Evolutionary conservation across 2,797 vertebrate genomes (phyloP).

Genomic region (Myripristis murdjan): DNA sequence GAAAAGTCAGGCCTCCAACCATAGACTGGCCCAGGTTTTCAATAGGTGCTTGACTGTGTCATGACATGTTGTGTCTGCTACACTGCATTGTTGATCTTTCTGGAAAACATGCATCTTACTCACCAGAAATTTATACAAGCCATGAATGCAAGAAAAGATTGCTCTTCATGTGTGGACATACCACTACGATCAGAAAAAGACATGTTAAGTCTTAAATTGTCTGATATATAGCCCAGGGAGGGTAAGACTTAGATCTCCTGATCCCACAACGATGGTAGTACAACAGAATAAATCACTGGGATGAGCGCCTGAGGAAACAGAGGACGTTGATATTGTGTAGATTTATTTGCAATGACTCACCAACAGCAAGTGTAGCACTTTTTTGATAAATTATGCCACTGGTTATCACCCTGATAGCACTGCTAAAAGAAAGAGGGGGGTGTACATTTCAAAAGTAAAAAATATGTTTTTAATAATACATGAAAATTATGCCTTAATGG

Average conservation of each 20-base stretch:
- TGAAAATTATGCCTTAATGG: slow-evolving; percentile 59
- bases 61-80: slow-evolving; percentile 1
- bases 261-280: slow-evolving; percentile 43
- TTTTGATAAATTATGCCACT: slow-evolving; percentile 52
- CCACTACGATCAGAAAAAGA: slow-evolving; percentile 9
- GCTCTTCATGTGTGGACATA: slow-evolving; percentile 7
- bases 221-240: slow-evolving; percentile 31
- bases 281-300: slow-evolving; percentile 40
- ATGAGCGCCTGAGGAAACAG: slow-evolving; percentile 26
- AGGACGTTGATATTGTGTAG: slow-evolving; percentile 10
- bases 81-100: slow-evolving; percentile 5
- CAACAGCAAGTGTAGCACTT: slow-evolving; percentile 30
- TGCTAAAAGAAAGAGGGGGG: slow-evolving; percentile 34
- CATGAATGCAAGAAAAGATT: neutral
- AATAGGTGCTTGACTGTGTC: slow-evolving; percentile 35
- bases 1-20: neutral
- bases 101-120: slow-evolving; percentile 2
- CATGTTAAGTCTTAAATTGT: slow-evolving; percentile 15
- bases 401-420: slow-evolving; percentile 47
- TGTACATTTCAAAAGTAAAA: slow-evolving; percentile 56
- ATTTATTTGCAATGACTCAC: slow-evolving; percentile 61
- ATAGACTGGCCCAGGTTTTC: neutral
- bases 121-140: neutral
- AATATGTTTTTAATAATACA: slow-evolving; percentile 72
- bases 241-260: slow-evolving; percentile 9